Percentiles rank a stretch among this genome's conserved stretches.
Evolutionary conservation across 2,797 vertebrate genomes (phyloP).

Genomic region (Chelon auratus): DNA sequence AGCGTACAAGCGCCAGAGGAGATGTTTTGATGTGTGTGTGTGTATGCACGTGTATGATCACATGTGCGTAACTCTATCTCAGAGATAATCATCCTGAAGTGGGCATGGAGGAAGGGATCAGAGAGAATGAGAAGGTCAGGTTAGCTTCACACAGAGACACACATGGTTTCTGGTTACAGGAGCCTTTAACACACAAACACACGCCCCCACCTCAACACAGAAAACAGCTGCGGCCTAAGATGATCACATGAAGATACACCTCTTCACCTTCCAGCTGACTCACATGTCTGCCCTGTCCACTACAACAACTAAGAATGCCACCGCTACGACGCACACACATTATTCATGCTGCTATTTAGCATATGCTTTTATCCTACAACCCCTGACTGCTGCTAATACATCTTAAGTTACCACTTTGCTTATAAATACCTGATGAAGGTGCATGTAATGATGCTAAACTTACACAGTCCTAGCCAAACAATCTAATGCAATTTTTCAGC

Average conservation of each 20-base stretch:
- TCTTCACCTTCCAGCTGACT: conserved; percentile 36
- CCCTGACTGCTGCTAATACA: conserved; percentile 3
- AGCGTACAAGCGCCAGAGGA: neutral
- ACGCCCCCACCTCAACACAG: conserved; percentile 23
- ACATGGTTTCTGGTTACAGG: conserved; percentile 65
- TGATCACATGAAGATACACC: conserved; percentile 24
- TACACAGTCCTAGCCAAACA: too few species aligned
- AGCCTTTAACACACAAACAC: conserved; percentile 18
- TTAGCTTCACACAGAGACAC: conserved; percentile 27
- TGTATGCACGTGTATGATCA: conserved; percentile 1
- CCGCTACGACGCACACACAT: neutral
- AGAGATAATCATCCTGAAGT: conserved; percentile 57
- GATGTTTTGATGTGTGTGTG: conserved; percentile 30
- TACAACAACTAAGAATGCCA: neutral
- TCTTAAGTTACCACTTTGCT: conserved; percentile 30
- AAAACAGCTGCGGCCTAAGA: conserved; percentile 29
- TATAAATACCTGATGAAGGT: conserved; percentile 30
- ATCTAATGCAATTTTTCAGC: too few species aligned
- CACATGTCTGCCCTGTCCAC: neutral
- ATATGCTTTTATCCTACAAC: neutral
- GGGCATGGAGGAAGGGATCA: conserved; percentile 40
- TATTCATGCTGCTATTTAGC: conserved; percentile 9
- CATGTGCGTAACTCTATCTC: conserved; percentile 65
- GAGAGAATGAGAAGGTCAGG: conserved; percentile 59
- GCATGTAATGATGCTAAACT: neutral